Percentiles rank a stretch among this genome's conserved stretches.
Evolutionary conservation across 23 tunicate species (phyloP).

Genomic region (Halocynthia aurantium): DNA sequence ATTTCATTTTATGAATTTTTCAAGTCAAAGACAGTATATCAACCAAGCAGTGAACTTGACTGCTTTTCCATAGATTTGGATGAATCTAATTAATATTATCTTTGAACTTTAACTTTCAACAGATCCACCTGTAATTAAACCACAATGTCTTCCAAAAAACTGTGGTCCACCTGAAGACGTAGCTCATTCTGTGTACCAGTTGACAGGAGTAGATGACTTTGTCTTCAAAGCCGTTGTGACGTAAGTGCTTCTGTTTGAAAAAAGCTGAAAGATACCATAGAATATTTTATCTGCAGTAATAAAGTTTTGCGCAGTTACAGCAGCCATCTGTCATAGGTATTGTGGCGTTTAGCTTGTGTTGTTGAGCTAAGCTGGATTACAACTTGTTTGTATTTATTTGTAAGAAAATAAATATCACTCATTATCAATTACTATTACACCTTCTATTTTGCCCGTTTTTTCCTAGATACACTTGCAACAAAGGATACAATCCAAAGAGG

Average conservation of each 20-base stretch:
- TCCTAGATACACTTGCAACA: conserved; percentile 42
- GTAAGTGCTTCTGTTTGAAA: neutral
- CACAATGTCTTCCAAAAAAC: conserved; percentile 16
- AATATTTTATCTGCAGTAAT: no score
- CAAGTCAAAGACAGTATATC: neutral
- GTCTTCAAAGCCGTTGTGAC: conserved; percentile 19
- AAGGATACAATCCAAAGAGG: conserved; percentile 48
- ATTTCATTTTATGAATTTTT: neutral
- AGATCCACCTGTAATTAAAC: neutral
- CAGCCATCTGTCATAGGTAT: no score
- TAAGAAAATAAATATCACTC: neutral
- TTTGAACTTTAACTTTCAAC: neutral
- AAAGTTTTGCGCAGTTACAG: no score
- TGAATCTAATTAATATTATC: neutral
- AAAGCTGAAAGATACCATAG: no score
- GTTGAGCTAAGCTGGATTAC: neutral
- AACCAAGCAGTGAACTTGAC: neutral
- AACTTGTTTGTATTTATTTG: neutral
- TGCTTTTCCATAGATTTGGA: neutral
- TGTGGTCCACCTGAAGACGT: neutral
- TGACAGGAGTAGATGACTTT: conserved; percentile 21
- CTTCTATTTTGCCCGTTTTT: neutral
- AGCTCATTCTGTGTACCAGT: neutral
- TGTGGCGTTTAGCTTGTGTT: no score
- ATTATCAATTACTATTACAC: neutral